These are phyloP conservation scores for Drosophila varians DNA, from an alignment of 1,140 invertebrate species.

Conservation along the genomic window DNA sequence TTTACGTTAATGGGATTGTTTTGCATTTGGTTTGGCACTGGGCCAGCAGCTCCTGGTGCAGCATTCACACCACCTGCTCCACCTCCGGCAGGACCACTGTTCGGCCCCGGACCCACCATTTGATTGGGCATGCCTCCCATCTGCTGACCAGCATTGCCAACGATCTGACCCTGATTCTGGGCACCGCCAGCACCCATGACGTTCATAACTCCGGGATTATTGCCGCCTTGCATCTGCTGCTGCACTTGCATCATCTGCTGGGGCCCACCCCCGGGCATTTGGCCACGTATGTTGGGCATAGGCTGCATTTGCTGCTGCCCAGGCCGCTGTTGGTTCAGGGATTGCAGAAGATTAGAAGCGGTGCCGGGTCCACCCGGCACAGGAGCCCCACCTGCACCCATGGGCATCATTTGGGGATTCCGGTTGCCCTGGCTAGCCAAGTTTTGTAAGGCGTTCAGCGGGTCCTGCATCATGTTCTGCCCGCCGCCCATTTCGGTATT, in stretches of 20 bases:
- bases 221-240: constrained; percentile 84
- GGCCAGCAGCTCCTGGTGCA: constrained; percentile 33
- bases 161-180: constrained; percentile 83
- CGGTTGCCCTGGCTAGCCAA: constrained; percentile 90
- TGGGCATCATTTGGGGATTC: constrained; percentile 87
- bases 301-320: constrained; percentile 80
- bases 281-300: constrained; percentile 73
- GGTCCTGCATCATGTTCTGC: constrained; percentile 87
- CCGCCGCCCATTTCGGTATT: constrained; percentile 74
- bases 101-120: constrained; percentile 76
- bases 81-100: constrained; percentile 72
- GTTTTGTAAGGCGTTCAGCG: constrained; percentile 93
- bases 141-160: constrained; percentile 83
- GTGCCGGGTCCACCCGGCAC: constrained; percentile 67
- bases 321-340: constrained; percentile 76
- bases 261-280: constrained; percentile 56
- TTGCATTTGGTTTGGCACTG: constrained; percentile 61
- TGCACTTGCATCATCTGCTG: constrained; percentile 78
- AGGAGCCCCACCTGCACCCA: constrained; percentile 83
- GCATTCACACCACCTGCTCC: constrained; percentile 27
- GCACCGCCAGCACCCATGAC: constrained; percentile 56
- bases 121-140: constrained; percentile 83
- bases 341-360: constrained; percentile 76
- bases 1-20: constrained; percentile 60
- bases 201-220: constrained; percentile 78